Percentiles rank a stretch among this genome's conserved stretches.
Conservation (phyloP, 1,140 invertebrate genomes). For the Leptinotarsa texana region DNA sequence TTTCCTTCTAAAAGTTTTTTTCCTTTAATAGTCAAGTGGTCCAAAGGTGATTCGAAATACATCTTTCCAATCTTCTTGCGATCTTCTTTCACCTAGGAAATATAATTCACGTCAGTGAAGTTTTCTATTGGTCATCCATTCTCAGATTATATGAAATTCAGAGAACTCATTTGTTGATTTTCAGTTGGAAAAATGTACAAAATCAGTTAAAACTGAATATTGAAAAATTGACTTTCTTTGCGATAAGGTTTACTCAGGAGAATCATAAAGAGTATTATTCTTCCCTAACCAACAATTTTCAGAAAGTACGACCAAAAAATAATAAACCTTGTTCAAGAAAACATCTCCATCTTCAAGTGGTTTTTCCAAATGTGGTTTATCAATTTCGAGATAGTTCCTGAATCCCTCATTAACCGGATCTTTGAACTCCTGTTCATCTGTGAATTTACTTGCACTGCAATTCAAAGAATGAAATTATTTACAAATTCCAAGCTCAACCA, state of each 20-base stretch:
- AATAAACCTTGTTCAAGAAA: conserved; percentile 24
- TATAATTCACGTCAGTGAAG: background rate
- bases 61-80: conserved; percentile 33
- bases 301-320: background rate
- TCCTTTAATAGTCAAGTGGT: conserved; percentile 33
- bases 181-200: too few relatives aligned
- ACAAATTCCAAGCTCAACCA: background rate
- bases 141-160: too few relatives aligned
- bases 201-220: too few relatives aligned
- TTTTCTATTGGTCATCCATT: too few relatives aligned
- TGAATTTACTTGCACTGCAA: background rate
- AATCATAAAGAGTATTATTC: too few relatives aligned
- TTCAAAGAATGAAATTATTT: conserved; percentile 10
- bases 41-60: conserved; percentile 32
- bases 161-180: too few relatives aligned
- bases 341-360: conserved; percentile 30
- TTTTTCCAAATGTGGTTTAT: conserved; percentile 11
- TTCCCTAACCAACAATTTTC: too few relatives aligned
- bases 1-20: conserved; percentile 35
- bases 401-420: conserved; percentile 39
- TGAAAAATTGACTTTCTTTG: too few relatives aligned
- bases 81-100: conserved; percentile 34
- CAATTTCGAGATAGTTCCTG: conserved; percentile 36
- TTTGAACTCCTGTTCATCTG: conserved; percentile 37
- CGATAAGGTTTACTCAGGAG: too few relatives aligned